Base-by-base conservation (phyloP, 2,797 vertebrate species). In the Alca torda region DNA sequence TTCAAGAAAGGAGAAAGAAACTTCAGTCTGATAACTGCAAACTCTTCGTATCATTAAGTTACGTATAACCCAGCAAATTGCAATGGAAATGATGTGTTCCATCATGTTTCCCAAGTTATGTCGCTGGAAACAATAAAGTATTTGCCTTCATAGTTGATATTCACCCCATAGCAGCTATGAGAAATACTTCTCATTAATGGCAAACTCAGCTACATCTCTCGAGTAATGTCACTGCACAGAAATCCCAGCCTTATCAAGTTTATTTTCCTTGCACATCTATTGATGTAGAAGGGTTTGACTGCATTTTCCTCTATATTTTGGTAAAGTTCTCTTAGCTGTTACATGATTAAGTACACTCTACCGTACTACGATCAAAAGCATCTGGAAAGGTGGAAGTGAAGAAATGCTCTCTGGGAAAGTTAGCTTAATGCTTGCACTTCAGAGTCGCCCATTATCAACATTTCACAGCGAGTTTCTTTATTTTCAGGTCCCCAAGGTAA, bases 391-490 rank as follows among this genome's bases (percentile, higher is more conserved):
- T 96, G 87, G 97, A 96, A 96, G 93, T 89, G 84, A 95, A 97
- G 96, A 92, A 97, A 94, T 43, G 94, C 97, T 98, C 96, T 85
- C 83, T 50, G 97, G 97, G 96, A 97, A 97, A 94, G 96, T 91
- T 28, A 96, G 96, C 93, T 98, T 97, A 94, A 96, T 83, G 95
- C 83, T 86, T 96, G 94, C 95, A 95, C 97, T 96, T 96, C 97
- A 95, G 97, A 98, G 96, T 74, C 39, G 94, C 96, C 96, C 96
- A 97, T 97, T 97, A 97, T 96, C 98, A 96, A 96, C 97, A 96
- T 97, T 97, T 97, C 91, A 57, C 60, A 97, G 97, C 39, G 26
- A 96, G 94, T 94, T 96, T 95, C 97, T 98, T 97, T 94, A 83
- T 97, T 98, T 97, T 96, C 94, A 96, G 70, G 92, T 97, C 98